phyloP scores from a whole-genome alignment of 2,888 invertebrate species.

The Cryptus armator region DNA sequence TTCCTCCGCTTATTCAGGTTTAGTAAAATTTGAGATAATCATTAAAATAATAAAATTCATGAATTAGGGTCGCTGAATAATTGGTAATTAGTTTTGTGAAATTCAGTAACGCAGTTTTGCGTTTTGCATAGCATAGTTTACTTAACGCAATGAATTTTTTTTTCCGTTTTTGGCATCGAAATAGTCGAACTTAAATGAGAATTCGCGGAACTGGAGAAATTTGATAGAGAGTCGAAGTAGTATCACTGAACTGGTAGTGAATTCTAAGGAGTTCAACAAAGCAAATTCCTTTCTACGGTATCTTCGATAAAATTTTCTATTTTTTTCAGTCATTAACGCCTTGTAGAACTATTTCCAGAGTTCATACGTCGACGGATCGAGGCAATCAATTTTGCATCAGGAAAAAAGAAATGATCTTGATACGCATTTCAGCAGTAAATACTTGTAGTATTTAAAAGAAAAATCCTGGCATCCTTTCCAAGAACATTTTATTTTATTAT shows the following conservation, averaged over 20 bases:
- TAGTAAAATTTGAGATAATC: neutral
- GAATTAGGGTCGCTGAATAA: too few species aligned
- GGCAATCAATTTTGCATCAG: neutral
- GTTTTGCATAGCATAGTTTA: too few species aligned
- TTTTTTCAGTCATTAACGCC: neutral
- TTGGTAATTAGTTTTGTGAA: too few species aligned
- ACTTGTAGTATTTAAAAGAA: neutral
- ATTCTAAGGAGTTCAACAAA: neutral
- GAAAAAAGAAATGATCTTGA: neutral
- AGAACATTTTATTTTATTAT: constrained; percentile 11
- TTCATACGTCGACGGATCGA: neutral
- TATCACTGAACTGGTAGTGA: neutral
- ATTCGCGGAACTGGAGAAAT: neutral
- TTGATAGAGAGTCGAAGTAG: neutral
- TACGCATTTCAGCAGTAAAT: neutral
- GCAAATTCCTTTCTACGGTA: neutral
- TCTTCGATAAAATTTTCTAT: neutral
- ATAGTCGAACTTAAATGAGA: too few species aligned
- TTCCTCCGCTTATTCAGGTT: neutral
- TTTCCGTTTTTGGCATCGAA: too few species aligned
- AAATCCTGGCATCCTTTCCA: constrained; percentile 55
- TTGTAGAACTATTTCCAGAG: neutral
- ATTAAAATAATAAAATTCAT: too few species aligned
- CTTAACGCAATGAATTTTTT: too few species aligned
- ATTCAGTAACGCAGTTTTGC: too few species aligned